phyloP scores from a whole-genome alignment of 2,797 vertebrate genomes.

The Remorina albescens region DNA sequence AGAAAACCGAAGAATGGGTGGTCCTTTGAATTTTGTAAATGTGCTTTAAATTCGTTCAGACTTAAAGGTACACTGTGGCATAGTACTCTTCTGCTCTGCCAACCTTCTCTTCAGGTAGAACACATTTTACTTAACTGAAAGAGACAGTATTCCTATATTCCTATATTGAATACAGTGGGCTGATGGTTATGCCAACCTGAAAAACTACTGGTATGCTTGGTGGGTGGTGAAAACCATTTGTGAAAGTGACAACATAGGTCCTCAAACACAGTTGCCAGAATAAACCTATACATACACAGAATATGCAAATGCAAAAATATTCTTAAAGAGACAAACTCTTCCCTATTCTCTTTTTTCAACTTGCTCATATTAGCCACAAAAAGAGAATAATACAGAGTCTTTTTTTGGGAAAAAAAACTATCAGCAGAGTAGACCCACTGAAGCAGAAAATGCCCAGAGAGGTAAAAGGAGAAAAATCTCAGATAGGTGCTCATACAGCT shows the following conservation, averaged over 20 bases:
- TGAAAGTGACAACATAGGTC: slow-evolving; percentile 7
- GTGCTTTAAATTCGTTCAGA: slow-evolving; percentile 29
- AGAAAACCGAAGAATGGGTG: slow-evolving; percentile 24
- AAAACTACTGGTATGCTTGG: slow-evolving; percentile 47
- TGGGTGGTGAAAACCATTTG: slow-evolving; percentile 31
- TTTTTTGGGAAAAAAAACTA: slow-evolving; percentile 23
- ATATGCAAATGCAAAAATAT: slow-evolving; percentile 11
- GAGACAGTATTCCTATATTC: slow-evolving; percentile 29
- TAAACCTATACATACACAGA: slow-evolving; percentile 6
- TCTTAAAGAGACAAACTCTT: background rate
- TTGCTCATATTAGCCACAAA: background rate
- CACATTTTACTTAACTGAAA: slow-evolving; percentile 38
- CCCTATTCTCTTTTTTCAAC: background rate
- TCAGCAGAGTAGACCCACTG: slow-evolving; percentile 33
- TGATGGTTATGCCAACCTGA: slow-evolving; percentile 29
- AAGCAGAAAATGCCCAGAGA: slow-evolving; percentile 31
- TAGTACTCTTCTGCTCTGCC: slow-evolving; percentile 38
- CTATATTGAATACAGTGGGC: slow-evolving; percentile 57
- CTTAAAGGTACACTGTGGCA: slow-evolving; percentile 7
- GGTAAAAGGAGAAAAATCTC: slow-evolving; percentile 21
- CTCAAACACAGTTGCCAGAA: slow-evolving; percentile 1
- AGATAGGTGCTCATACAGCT: slow-evolving; percentile 32
- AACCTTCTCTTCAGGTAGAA: slow-evolving; percentile 37
- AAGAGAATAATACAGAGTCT: background rate
- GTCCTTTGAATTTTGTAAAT: slow-evolving; percentile 19